phyloP scores from a whole-genome alignment of 1,140 invertebrate species.

The Drosophila virilis region DNA sequence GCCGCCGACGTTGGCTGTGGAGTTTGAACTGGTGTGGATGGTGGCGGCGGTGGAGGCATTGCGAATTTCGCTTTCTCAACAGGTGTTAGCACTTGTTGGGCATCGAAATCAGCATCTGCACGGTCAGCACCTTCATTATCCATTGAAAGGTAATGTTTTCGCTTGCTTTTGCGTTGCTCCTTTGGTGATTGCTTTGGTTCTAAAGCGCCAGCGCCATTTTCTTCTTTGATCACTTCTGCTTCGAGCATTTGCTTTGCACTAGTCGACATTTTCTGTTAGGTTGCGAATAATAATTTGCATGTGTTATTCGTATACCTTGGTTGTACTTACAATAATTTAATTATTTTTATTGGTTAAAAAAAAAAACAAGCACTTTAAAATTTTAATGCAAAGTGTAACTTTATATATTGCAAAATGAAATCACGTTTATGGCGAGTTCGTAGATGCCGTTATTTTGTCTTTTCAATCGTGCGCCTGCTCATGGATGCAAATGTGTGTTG shows the following conservation, averaged over 20 bases:
- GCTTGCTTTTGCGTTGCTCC: conserved; percentile 36
- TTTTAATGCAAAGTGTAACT: conserved; percentile 24
- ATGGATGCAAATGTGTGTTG: not conserved
- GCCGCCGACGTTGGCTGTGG: conserved; percentile 16
- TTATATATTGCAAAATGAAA: conserved; percentile 50
- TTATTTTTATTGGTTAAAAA: conserved; percentile 19
- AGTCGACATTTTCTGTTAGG: conserved; percentile 36
- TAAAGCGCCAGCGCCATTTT: conserved; percentile 78
- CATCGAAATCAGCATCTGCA: conserved; percentile 15
- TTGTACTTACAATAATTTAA: conserved; percentile 56
- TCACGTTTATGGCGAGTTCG: conserved; percentile 69
- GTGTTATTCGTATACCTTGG: not conserved
- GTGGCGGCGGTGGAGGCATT: conserved; percentile 73
- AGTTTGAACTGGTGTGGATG: conserved; percentile 71
- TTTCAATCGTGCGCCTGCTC: conserved; percentile 42
- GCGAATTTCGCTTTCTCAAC: conserved; percentile 46
- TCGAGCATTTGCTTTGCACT: conserved; percentile 61
- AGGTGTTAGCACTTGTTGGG: conserved; percentile 50
- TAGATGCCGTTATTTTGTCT: conserved; percentile 63
- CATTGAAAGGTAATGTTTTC: conserved; percentile 31
- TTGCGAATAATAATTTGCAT: not conserved
- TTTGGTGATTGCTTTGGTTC: conserved; percentile 40
- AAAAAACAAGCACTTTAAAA: conserved; percentile 24
- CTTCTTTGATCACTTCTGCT: conserved; percentile 49
- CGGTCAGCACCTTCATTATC: conserved; percentile 24